A percentile compares a stretch with the other conserved stretches of the same genome.
These are phyloP conservation scores for Eira barbara DNA, from an alignment of 2,113 vertebrate genomes.

Conservation along the genomic window DNA sequence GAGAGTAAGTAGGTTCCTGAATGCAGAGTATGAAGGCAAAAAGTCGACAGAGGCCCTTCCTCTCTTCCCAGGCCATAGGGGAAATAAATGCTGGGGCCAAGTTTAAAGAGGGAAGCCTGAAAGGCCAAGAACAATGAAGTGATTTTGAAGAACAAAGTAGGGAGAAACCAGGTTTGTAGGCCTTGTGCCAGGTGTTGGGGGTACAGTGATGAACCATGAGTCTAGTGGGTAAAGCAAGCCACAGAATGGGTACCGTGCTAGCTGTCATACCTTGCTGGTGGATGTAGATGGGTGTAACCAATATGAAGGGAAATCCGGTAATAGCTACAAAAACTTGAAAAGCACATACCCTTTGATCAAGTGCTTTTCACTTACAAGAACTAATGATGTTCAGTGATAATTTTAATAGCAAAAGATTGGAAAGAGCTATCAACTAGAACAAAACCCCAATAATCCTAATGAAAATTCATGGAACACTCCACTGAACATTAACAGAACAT, in stretches of 20 bases:
- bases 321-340: background rate
- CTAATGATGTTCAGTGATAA: background rate
- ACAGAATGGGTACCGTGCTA: background rate
- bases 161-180: background rate
- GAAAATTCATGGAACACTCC: background rate
- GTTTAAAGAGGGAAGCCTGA: background rate
- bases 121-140: background rate
- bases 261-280: background rate
- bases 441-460: background rate
- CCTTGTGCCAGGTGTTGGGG: background rate
- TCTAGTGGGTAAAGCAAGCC: background rate
- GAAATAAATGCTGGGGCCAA: background rate
- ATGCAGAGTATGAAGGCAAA: background rate
- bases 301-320: background rate
- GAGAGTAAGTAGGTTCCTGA: background rate
- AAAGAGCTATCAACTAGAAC: background rate
- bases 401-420: background rate
- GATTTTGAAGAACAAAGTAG: background rate
- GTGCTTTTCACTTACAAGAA: background rate
- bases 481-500: background rate
- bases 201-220: background rate
- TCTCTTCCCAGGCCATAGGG: background rate
- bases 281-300: background rate
- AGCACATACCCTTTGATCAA: background rate
- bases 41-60: background rate